Base-by-base conservation (phyloP, 2,113 vertebrate genomes). In the Callorhinus ursinus region DNA sequence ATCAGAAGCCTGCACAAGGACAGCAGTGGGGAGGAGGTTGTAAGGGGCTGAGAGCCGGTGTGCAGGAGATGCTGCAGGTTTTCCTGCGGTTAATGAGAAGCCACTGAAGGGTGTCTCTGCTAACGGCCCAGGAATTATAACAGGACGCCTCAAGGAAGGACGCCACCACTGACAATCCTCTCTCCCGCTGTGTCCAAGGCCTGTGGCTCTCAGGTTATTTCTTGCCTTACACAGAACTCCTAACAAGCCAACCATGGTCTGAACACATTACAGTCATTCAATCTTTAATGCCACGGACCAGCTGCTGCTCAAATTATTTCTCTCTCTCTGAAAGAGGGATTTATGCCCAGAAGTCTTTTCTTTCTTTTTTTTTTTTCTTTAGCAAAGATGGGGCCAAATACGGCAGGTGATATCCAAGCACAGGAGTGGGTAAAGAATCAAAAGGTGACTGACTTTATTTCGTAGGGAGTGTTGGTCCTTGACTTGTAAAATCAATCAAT, bases 251-350 rank as follows among this genome's bases (percentile, higher is more conserved):
- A 49, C 42, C 83, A 49, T 10, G 39, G 18, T 26, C 55, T 57
- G 79, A 82, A 86, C 61, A 80, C 49, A 67, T 89, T n/a, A 57
- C 1, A 51, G 24, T 46, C 42, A 72, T 84, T 96, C 86, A 63
- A 22, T 93, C 59, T 91, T 89, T 42, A 91, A 71, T 79, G 76
- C 51, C 72, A 93, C 0, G 0, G 85, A 88, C 53, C 57, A 96
- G 46, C 57, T 86, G 67, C 55, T 96, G 65, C 82, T 98, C 77
- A 94, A 74, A 93, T 87, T 55, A 89, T 72, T 93, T 92, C 31
- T 97, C 49, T 90, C 57, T 90, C 57, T 93, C 76, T 69, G 53
- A 95, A 93, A 88, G 39, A 85, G 24, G 80, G 33, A 90, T 92
- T 88, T 89, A 91, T 76, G 33, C 10, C 55, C n/a, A 85, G 28